A percentile compares a stretch with the other conserved stretches of the same genome.
These are phyloP conservation scores for Tragelaphus buxtoni DNA, from an alignment of 2,113 vertebrate species.

Conservation along the genomic window DNA sequence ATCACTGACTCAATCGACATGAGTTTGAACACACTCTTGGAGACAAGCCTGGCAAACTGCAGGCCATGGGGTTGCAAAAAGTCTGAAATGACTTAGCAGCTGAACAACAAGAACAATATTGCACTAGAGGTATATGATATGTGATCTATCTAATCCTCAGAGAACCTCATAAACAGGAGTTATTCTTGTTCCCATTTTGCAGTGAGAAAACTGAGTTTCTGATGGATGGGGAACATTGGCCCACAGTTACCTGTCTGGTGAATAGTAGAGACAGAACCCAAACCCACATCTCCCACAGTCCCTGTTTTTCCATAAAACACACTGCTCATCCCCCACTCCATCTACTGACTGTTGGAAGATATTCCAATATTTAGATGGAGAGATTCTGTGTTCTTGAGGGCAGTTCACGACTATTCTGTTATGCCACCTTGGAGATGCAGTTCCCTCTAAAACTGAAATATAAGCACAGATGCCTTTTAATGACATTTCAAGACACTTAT, in stretches of 20 bases:
- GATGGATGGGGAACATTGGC: neutral
- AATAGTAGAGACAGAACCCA: neutral
- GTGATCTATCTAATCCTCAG: neutral
- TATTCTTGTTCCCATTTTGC: neutral
- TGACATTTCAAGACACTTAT: neutral
- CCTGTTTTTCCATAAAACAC: neutral
- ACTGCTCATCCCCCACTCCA: neutral
- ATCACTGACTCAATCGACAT: neutral
- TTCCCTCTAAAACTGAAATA: neutral
- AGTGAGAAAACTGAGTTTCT: neutral
- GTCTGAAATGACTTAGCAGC: neutral
- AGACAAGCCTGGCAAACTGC: neutral
- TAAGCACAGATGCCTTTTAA: neutral
- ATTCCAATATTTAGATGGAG: neutral
- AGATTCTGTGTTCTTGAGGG: neutral
- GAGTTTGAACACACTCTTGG: neutral
- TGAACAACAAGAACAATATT: neutral
- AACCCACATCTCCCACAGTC: neutral
- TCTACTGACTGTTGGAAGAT: neutral
- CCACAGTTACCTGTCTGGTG: neutral
- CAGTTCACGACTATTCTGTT: neutral
- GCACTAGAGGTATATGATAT: accelerated
- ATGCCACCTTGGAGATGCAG: neutral
- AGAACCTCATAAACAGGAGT: too few relatives aligned
- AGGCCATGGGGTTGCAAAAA: neutral